Conservation (phyloP, 2,113 vertebrate genomes). For the Hyperopisus bebe region DNA sequence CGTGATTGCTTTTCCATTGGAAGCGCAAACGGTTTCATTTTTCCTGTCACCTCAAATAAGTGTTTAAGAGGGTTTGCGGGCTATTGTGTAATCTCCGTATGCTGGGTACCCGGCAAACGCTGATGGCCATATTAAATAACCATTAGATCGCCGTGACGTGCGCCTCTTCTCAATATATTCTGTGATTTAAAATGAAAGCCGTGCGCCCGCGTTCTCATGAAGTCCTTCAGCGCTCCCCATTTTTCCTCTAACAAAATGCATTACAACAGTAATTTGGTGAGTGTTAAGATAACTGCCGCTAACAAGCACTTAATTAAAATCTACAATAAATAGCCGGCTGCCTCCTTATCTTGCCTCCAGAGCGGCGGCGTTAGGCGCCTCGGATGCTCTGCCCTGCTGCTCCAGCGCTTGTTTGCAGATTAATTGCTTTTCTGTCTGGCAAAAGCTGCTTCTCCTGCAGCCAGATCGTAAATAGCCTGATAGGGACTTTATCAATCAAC, state of each 20-base stretch:
- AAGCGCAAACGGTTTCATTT: slow-evolving; percentile 92
- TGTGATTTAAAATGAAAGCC: slow-evolving; percentile 83
- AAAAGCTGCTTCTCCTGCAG: slow-evolving; percentile 63
- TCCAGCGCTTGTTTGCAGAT: slow-evolving; percentile 74
- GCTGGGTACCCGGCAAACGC: slow-evolving; percentile 75
- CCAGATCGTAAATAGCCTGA: slow-evolving; percentile 78
- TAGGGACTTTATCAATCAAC: slow-evolving; percentile 59
- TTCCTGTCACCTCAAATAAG: slow-evolving; percentile 94
- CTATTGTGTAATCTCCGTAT: slow-evolving; percentile 77
- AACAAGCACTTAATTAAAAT: slow-evolving; percentile 88
- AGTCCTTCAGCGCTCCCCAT: slow-evolving; percentile 49
- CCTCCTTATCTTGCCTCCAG: slow-evolving; percentile 68
- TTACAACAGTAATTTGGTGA: slow-evolving; percentile 81
- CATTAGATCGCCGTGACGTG: slow-evolving; percentile 77
- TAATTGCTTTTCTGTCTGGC: slow-evolving; percentile 75
- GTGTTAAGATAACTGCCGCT: slow-evolving; percentile 79
- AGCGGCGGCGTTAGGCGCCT: slow-evolving; percentile 62
- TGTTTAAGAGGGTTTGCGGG: slow-evolving; percentile 76
- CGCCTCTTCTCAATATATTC: slow-evolving; percentile 78
- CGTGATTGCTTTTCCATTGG: slow-evolving; percentile 92
- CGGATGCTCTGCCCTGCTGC: slow-evolving; percentile 72
- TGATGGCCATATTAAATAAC: slow-evolving; percentile 87
- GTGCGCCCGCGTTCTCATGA: slow-evolving; percentile 61
- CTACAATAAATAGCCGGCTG: slow-evolving; percentile 75
- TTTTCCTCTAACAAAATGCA: slow-evolving; percentile 68